These are phyloP conservation scores for Globodera rostochiensis DNA, from an alignment of 1,140 invertebrate species.

Conservation along the genomic window DNA sequence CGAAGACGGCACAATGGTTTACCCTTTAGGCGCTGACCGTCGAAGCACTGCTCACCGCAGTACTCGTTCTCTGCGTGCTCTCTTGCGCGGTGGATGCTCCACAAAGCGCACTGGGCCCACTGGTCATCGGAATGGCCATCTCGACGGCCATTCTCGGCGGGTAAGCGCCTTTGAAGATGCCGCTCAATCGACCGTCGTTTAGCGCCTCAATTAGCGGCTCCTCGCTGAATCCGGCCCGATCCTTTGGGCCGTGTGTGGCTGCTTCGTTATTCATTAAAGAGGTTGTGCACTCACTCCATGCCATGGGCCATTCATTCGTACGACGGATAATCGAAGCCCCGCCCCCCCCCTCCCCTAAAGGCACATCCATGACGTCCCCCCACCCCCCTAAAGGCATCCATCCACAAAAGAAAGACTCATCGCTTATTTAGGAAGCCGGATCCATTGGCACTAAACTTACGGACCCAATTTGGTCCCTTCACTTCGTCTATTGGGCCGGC, in stretches of 20 bases:
- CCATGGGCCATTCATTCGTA: no score
- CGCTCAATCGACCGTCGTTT: constrained; percentile 36
- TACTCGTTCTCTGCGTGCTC: constrained; percentile 29
- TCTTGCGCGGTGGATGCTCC: constrained; percentile 34
- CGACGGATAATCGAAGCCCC: no score
- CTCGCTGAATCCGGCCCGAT: constrained; percentile 68
- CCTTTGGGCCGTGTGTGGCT: constrained; percentile 66
- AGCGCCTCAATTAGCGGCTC: constrained; percentile 65
- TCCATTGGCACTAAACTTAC: constrained; percentile 10
- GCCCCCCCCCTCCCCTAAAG: no score
- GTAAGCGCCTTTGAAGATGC: constrained; percentile 38
- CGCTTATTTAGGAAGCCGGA: background rate
- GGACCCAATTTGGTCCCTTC: constrained; percentile 35
- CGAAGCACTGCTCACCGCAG: constrained; percentile 35
- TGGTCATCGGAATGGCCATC: constrained; percentile 45
- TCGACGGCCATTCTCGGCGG: constrained; percentile 47
- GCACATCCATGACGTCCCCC: no score
- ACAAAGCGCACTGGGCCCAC: constrained; percentile 24
- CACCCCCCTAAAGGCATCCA: no score
- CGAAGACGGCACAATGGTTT: background rate
- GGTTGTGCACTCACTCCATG: background rate
- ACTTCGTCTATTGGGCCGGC: constrained; percentile 40
- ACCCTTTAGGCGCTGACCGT: constrained; percentile 38
- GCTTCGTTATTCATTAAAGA: constrained; percentile 37
- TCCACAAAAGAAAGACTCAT: no score